Base-by-base conservation (phyloP, 2,113 vertebrate species). In the Catagonus wagneri region DNA sequence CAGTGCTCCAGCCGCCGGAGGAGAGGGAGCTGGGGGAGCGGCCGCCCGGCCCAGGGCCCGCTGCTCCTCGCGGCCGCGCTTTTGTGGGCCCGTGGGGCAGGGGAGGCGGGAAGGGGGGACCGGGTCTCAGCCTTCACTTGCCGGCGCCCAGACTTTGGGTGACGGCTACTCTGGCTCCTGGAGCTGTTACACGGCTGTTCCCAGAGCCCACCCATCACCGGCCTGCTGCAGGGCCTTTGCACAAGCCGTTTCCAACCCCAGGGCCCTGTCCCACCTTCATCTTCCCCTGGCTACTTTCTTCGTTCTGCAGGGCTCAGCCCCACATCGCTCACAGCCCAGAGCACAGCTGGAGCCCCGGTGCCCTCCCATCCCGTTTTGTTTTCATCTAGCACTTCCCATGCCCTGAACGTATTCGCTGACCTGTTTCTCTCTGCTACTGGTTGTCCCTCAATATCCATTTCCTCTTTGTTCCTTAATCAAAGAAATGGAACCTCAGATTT, bases 251-350 rank as follows among this genome's bases (percentile, higher is more conserved):
- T n/a, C 54, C 1, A 88, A 93, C 93, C 86, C 93, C 63, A 90
- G 96, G 95, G 60, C 89, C 97, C 96, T 95, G 93, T 90, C 97
- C 93, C 84, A 56, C 66, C 90, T 96, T 96, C 90, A 54, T 74
- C 95, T 81, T 92, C 90, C 94, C 94, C 84, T 97, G 96, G 96
- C 97, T 97, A 95, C 94, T 92, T 95, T 89, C 92, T n/a, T 39
- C n/a, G 23, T 32, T 29, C 27, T 1, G 1, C 17, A 12, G 72
- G 23, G 32, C 22, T 54, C 36, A 23, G 68, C 20, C 56, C 23
- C 56, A 27, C 3, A 0, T 25, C 39, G n/a, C 50, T 58, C 63
- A 7, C 2, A 39, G 54, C 74, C 34, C 3, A 15, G 19, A 3
- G 3, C 65, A 13, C 36, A 25, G n/a, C 69, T 13, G 44, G 20